A percentile compares a stretch with the other conserved stretches of the same genome.
Evolutionary conservation across 1,140 invertebrate genomes (phyloP).

Genomic region (Geopemphigus sp.): DNA sequence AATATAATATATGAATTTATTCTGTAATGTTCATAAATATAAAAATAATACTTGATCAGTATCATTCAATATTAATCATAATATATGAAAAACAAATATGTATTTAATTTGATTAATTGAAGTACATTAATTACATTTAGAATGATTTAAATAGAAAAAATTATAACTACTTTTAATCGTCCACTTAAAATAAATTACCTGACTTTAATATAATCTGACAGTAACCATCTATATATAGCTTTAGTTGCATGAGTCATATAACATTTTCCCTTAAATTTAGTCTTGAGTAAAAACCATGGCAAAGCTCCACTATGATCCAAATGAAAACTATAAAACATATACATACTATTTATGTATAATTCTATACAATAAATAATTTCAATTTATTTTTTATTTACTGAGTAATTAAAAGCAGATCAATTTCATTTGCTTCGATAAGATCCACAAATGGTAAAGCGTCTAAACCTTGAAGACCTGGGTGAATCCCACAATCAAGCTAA

Average conservation of each 20-base stretch:
- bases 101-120: too few relatives aligned
- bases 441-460: conserved; percentile 98
- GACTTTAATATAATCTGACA: conserved; percentile 99
- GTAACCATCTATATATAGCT: conserved; percentile 97
- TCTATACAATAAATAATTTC: neutral
- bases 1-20: too few relatives aligned
- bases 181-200: conserved; percentile 61
- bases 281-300: conserved; percentile 97
- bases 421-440: conserved; percentile 94
- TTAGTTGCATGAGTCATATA: conserved; percentile 99
- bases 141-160: too few relatives aligned
- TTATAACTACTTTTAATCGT: too few relatives aligned
- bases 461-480: conserved; percentile 95
- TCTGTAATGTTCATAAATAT: too few relatives aligned
- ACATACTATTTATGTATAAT: conserved; percentile 9
- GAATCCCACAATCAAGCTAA: conserved; percentile 95
- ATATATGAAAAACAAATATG: too few relatives aligned
- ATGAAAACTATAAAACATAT: conserved; percentile 74
- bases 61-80: neutral
- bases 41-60: neutral
- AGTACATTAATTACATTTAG: too few relatives aligned
- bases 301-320: conserved; percentile 97
- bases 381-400: conserved; percentile 71
- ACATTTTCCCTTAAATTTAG: conserved; percentile 94
- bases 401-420: conserved; percentile 93